phyloP scores from a whole-genome alignment of 2,797 vertebrate species.

The Carcharodon carcharias region DNA sequence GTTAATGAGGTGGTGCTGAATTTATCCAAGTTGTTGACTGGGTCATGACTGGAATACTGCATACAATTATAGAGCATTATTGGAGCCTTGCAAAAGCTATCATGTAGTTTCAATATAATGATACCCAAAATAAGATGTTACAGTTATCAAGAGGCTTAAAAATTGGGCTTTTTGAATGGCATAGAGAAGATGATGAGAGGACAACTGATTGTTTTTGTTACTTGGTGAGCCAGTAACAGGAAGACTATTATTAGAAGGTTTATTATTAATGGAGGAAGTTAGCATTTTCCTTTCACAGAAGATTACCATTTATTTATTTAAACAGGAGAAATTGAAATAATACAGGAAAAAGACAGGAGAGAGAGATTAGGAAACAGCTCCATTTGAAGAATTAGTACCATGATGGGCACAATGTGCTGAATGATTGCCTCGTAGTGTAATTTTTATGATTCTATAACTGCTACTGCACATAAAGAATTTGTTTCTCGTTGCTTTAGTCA shows the following conservation, averaged over 20 bases:
- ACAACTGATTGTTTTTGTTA: neutral
- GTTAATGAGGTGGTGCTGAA: neutral
- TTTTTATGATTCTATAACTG: too few relatives aligned
- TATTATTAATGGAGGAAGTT: neutral
- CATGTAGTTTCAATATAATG: neutral
- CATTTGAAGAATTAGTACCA: neutral
- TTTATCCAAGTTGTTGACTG: neutral
- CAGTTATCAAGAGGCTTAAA: neutral
- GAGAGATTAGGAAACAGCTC: neutral
- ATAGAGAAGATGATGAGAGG: neutral
- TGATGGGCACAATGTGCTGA: too few relatives aligned
- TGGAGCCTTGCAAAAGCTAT: neutral
- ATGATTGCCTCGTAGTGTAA: too few relatives aligned
- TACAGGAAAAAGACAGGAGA: neutral
- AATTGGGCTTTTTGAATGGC: neutral
- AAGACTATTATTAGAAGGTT: neutral
- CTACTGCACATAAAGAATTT: too few relatives aligned
- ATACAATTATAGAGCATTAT: neutral
- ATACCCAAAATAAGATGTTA: neutral
- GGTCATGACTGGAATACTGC: neutral
- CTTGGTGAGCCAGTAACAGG: too few relatives aligned
- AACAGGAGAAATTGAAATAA: neutral
- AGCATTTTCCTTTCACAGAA: too few relatives aligned
- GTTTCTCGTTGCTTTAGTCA: too few relatives aligned
- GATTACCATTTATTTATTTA: too few relatives aligned